Evolutionary conservation across 2,888 invertebrate species (phyloP), one percentile per base, ranked within the genome.

Genomic region (Arrhopalites spinosus): DNA sequence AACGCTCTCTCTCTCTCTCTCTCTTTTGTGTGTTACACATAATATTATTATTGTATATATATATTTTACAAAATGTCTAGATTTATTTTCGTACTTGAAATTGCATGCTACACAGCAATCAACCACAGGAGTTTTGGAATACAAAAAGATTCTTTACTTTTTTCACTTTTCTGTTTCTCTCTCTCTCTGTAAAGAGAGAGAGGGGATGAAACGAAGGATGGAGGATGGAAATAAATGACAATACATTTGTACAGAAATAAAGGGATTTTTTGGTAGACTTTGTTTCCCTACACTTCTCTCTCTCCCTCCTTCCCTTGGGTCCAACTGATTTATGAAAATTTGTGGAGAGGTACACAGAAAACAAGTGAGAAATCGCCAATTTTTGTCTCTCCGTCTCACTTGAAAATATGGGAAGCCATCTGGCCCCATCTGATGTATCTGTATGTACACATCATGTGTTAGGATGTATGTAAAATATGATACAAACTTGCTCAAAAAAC

Each of bases 361-460:
- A 70, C 70, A 70, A 70, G 70, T 70, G 70, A 70, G 70, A 70
- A 70, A 70, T 70, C 70, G 70, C 70, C 56, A 70, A 56, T 70
- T 70, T 70, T 70, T 53, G n/a, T 36, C 70, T 29, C 17, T 27
- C 70, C 53, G 8, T 20, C n/a, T 25, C 13, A 17, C 17, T 20
- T 17, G 27, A n/a, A 36, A 70, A 30, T 30, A 56, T 53, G 56
- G 36, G 23, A 53, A 70, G 36, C 29, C 70, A 70, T 70, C 70
- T 70, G 70, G 25, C 23, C 23, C 8, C 7, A 11, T 11, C 15
- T 45, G 45, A 11, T 11, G 45, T 45, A 45, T 43, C 45, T 56
- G 56, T 56, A n/a, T n/a, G n/a, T n/a, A 20, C n/a, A 13, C n/a
- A 13, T 56, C 56, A 56, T 8, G 7, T 56, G 7, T 45, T 45